These are phyloP conservation scores for Muscidifurax raptorellus DNA, from an alignment of 1,140 invertebrate genomes.

Conservation along the genomic window DNA sequence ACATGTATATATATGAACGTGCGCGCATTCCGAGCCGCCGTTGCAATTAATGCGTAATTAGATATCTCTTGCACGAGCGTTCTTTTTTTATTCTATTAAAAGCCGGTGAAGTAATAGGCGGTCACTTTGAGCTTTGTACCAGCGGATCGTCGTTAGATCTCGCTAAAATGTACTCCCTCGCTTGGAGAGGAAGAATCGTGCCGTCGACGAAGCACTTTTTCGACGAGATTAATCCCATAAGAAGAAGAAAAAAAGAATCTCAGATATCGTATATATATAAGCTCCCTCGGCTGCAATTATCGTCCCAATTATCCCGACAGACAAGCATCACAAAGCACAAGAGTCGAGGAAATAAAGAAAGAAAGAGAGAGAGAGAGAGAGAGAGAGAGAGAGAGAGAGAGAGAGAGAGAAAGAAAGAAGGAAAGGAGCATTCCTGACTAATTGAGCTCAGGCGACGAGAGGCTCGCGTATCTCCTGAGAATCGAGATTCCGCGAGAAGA, in stretches of 20 bases:
- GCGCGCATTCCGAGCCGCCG: neutral
- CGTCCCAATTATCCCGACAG: neutral
- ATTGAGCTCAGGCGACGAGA: neutral
- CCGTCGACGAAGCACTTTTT: too few relatives aligned
- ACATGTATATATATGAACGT: too few relatives aligned
- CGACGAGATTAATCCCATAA: neutral
- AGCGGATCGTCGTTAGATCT: too few relatives aligned
- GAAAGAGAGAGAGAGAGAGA: neutral
- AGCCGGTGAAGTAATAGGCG: too few relatives aligned
- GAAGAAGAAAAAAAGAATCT: neutral
- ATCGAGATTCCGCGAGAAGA: slow-evolving; percentile 1
- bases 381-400: neutral
- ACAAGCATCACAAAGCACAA: neutral
- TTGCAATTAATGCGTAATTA: neutral
- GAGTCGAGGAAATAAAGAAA: neutral
- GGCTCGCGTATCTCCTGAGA: neutral
- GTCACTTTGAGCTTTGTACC: too few relatives aligned
- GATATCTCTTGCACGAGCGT: neutral
- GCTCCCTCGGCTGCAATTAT: neutral
- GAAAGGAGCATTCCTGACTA: neutral
- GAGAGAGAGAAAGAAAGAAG: neutral
- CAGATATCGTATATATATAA: neutral
- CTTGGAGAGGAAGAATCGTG: too few relatives aligned
- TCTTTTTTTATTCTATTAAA: too few relatives aligned
- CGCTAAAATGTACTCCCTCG: too few relatives aligned